Evolutionary conservation across 23 tunicate genomes (phyloP).

Genomic region (Corella eumyota): DNA sequence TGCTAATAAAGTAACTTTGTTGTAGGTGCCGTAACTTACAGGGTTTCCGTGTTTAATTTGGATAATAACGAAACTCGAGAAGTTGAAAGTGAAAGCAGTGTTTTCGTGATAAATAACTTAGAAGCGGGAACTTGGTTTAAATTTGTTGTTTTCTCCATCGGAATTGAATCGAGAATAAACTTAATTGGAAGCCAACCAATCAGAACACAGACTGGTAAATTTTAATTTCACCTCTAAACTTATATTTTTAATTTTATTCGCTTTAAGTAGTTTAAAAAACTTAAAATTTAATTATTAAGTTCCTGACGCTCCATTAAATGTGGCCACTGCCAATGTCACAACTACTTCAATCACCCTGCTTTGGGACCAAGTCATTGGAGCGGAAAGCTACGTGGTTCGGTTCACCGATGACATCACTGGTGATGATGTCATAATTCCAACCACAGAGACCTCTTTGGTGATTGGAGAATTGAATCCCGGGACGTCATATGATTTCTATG

Average conservation of each 20-base stretch:
- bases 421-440: no score
- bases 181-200: conserved; percentile 29
- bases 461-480: conserved; percentile 39
- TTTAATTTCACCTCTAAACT: background rate
- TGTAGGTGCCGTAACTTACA: no score
- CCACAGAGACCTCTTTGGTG: no score
- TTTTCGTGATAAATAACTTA: conserved; percentile 22
- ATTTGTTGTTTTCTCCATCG: conserved; percentile 44
- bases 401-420: no score
- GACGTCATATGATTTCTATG: conserved; percentile 49
- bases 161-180: conserved; percentile 32
- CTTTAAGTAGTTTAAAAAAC: no score
- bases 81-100: no score
- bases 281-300: background rate
- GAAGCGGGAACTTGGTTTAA: conserved; percentile 65
- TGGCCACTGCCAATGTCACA: background rate
- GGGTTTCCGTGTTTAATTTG: background rate
- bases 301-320: conserved; percentile 1
- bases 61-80: no score
- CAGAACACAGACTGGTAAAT: conserved; percentile 29
- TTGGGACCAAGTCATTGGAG: background rate
- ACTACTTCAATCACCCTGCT: background rate
- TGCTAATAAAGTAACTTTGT: no score
- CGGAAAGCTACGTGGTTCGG: no score
- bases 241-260: no score